phyloP scores from a whole-genome alignment of 2,113 vertebrate species.

The Apaloderma vittatum region DNA sequence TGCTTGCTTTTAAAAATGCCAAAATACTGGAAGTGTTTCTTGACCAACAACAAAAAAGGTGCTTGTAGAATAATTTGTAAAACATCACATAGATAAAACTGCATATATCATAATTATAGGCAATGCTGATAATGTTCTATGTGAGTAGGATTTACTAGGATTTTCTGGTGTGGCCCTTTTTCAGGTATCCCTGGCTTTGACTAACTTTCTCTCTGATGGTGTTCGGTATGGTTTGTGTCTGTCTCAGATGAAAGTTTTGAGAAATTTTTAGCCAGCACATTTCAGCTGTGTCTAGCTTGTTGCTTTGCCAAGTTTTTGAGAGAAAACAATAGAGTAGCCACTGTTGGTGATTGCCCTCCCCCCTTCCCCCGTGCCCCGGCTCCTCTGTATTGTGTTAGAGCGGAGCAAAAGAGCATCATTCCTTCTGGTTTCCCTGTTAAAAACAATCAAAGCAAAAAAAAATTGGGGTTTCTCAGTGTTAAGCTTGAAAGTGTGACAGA shows the following conservation, averaged over 20 bases:
- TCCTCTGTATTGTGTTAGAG: constrained; percentile 23
- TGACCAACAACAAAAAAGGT: background rate
- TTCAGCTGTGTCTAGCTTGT: constrained; percentile 42
- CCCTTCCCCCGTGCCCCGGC: background rate
- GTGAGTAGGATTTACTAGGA: background rate
- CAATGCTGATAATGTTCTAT: background rate
- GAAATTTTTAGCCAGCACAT: constrained; percentile 45
- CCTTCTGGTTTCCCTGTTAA: constrained; percentile 1
- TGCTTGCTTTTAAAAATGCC: background rate
- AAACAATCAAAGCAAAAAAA: background rate
- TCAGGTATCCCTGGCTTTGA: background rate
- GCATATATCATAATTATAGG: background rate
- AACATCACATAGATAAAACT: background rate
- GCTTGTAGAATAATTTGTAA: background rate
- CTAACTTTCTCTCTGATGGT: background rate
- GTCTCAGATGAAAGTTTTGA: constrained; percentile 50
- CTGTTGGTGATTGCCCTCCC: background rate
- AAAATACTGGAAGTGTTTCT: background rate
- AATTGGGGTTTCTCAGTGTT: background rate
- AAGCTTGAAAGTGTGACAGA: background rate
- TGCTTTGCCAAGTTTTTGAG: constrained; percentile 61
- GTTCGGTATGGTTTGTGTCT: background rate
- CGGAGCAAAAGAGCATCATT: background rate
- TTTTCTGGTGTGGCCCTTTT: background rate
- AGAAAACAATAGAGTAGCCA: constrained; percentile 37